Evolutionary conservation across 2,797 vertebrate genomes (phyloP).

Genomic region (Poecilia wingei): DNA sequence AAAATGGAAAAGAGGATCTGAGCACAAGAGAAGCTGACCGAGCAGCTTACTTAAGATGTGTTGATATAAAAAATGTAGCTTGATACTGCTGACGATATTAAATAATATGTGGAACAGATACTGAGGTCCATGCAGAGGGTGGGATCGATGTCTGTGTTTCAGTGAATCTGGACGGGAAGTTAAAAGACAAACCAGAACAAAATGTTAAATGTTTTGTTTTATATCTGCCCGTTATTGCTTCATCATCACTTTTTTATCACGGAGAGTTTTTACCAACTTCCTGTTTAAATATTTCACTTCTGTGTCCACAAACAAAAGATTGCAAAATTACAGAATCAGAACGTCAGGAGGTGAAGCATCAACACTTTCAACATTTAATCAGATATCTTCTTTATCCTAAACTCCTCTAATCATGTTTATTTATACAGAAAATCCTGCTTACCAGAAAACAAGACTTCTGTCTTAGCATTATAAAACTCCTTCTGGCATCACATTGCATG

Average conservation of each 20-base stretch:
- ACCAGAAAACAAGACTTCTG: no score
- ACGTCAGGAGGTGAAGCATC: background rate
- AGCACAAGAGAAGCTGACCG: slow-evolving; percentile 18
- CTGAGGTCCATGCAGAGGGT: background rate
- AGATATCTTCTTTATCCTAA: no score
- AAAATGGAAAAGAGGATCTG: slow-evolving; percentile 49
- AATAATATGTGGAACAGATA: slow-evolving; percentile 63
- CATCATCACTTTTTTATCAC: slow-evolving; percentile 46
- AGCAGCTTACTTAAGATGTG: slow-evolving; percentile 18
- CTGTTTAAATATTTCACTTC: slow-evolving; percentile 47
- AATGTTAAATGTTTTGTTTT: slow-evolving; percentile 20
- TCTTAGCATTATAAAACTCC: background rate
- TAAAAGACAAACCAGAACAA: slow-evolving; percentile 48
- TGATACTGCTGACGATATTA: slow-evolving; percentile 10
- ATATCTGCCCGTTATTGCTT: background rate
- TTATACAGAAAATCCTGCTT: no score
- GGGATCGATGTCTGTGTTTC: background rate
- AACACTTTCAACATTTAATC: background rate
- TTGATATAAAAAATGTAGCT: slow-evolving; percentile 11
- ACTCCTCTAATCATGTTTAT: no score
- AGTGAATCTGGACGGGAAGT: slow-evolving; percentile 39
- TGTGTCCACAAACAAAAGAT: background rate
- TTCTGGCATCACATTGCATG: background rate
- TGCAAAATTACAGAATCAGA: background rate
- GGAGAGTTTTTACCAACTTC: slow-evolving; percentile 7